Base-by-base conservation (phyloP, 1,140 invertebrate species). In the Trissolcus basalis region DNA sequence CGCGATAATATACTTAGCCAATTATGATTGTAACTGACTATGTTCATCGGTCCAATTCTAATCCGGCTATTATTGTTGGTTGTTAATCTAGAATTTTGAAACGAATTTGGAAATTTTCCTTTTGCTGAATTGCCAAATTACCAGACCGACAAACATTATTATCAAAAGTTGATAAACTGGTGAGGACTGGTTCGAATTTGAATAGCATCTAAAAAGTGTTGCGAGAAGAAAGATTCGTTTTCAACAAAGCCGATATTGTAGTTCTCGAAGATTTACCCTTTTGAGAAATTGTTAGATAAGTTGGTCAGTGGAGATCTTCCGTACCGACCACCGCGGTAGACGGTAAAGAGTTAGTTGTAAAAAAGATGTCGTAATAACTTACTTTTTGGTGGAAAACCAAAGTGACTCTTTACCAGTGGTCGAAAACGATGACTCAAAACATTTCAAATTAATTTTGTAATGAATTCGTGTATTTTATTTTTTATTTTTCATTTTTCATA, bases 291-390 rank as follows among this genome's bases (percentile, higher is more conserved):
- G 44, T 55, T 77, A 33, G 48, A 73, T 74, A 74, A 67, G 39
- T 44, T 45, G 44, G 50, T n/a, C n/a, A 10, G 19, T 9, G 4
- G 68, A 33, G 54, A 55, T 39, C 77, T 79, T 51, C 72, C 44
- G 49, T 79, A 75, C 77, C 77, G 77, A 70, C 78, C 14, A 47
- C 6, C n/a, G 53, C 53, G 60, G 14, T 77, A 53, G 74, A 67
- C 9, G 74, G 63, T 77, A 77, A 77, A 12, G 63, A 71, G 71
- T 58, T 11, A 1, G 14, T 32, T 15, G 27, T 12, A 13, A 36
- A 76, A 72, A 68, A 76, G 70, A 70, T 69, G 64, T 59, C 61
- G 61, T 55, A 49, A 45, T 33, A 51, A 51, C 58, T 63, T 41
- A 9, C 19, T 19, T n/a, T 73, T 74, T 3, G n/a, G 7, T 15